Percentiles rank a stretch among this genome's conserved stretches.
Conservation (phyloP, 2,888 invertebrate species). For the Trypoxylon attenuatum region DNA sequence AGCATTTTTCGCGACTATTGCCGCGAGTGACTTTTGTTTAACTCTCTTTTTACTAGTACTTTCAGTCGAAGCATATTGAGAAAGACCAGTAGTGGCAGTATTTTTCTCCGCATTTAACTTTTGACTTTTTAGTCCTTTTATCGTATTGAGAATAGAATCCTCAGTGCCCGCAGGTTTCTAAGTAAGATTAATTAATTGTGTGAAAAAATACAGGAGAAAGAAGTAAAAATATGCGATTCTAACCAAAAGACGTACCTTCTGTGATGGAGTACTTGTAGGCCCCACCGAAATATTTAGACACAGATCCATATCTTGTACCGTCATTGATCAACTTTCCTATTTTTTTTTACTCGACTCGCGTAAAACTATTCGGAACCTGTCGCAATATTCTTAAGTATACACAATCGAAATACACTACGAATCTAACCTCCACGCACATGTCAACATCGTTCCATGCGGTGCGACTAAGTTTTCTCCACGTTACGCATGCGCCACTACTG, state of each 20-base stretch:
- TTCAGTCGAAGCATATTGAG: neutral
- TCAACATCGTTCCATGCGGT: constrained; percentile 1
- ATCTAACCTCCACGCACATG: constrained; percentile 41
- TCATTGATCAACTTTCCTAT: constrained; percentile 42
- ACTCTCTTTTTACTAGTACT: constrained; percentile 55
- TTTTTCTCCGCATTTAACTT: constrained; percentile 11
- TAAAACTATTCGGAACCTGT: neutral
- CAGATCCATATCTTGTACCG: constrained; percentile 65
- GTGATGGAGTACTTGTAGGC: constrained; percentile 21
- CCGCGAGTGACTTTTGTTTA: constrained; percentile 65
- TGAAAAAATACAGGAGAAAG: neutral
- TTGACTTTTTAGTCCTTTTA: constrained; percentile 28
- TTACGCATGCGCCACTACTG: constrained; percentile 32
- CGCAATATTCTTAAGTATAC: neutral
- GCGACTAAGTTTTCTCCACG: neutral
- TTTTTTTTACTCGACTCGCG: neutral
- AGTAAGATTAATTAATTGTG: neutral
- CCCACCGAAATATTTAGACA: constrained; percentile 64
- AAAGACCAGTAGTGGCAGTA: no score
- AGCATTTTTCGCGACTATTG: constrained; percentile 63
- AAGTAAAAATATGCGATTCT: neutral
- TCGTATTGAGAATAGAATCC: constrained; percentile 21
- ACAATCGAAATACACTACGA: neutral
- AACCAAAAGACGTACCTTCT: constrained; percentile 64
- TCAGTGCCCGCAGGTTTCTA: constrained; percentile 1